Evolutionary conservation across 2,113 vertebrate species (phyloP).

Genomic region (Solenodon paradoxus): DNA sequence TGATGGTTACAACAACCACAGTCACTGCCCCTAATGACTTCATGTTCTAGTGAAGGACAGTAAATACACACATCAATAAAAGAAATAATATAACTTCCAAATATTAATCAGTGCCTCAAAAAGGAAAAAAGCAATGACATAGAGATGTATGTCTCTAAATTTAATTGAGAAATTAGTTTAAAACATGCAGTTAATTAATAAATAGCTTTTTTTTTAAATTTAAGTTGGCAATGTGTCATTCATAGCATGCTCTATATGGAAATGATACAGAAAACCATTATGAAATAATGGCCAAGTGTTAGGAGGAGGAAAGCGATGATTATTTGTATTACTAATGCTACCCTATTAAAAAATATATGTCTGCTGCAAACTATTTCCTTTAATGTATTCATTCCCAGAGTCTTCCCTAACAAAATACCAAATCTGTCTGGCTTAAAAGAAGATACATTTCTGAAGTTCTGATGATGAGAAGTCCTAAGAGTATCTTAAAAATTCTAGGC

Average conservation of each 20-base stretch:
- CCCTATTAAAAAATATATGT: not conserved
- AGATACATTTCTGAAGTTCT: not conserved
- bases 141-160: not conserved
- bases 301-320: not conserved
- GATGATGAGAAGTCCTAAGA: not conserved
- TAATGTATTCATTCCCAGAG: not conserved
- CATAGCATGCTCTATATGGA: not conserved
- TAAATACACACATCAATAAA: not conserved
- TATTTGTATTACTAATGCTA: not conserved
- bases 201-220: not conserved
- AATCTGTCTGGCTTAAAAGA: not conserved
- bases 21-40: not conserved
- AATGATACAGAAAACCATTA: conserved; percentile 3
- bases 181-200: not conserved
- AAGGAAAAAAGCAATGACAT: not conserved
- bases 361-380: not conserved
- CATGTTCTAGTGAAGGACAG: not conserved
- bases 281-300: conserved; percentile 4
- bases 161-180: not conserved
- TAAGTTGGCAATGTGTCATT: not conserved
- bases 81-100: not conserved
- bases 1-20: not conserved
- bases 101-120: not conserved
- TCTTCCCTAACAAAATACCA: not conserved
- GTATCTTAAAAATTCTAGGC: not conserved